Conservation (phyloP, 2,113 vertebrate genomes). For the Mixornis gularis region DNA sequence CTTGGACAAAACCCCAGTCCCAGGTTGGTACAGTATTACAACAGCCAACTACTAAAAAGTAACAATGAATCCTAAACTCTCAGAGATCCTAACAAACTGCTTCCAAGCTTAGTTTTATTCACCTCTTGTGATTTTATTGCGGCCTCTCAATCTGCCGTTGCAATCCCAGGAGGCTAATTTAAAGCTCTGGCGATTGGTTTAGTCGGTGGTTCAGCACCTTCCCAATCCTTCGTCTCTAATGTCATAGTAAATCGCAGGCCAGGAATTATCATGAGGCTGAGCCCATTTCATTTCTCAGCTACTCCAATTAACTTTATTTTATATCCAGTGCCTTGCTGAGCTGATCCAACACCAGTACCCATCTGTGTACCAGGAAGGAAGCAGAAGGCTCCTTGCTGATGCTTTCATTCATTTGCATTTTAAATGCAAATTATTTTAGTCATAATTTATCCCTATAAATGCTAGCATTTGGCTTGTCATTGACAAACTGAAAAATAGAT, state of each 20-base stretch:
- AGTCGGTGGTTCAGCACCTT: slow-evolving; percentile 39
- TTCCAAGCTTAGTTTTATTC: slow-evolving; percentile 2
- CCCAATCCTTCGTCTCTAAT: not conserved
- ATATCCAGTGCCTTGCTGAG: not conserved
- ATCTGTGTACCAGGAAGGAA: not conserved
- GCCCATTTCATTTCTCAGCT: slow-evolving; percentile 26
- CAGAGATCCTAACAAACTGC: not conserved
- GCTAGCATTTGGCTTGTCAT: slow-evolving; percentile 32
- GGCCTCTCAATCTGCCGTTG: not conserved
- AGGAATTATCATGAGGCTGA: slow-evolving; percentile 27
- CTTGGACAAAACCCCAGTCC: not conserved
- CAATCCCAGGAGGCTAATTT: slow-evolving; percentile 16
- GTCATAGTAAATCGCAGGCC: slow-evolving; percentile 18
- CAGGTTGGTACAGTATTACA: not conserved
- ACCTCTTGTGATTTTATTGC: not conserved
- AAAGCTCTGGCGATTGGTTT: not conserved
- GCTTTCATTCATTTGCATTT: slow-evolving; percentile 48
- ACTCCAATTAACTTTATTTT: slow-evolving; percentile 52
- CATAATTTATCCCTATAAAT: slow-evolving; percentile 43
- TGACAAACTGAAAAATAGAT: slow-evolving; percentile 13
- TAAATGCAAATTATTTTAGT: slow-evolving; percentile 56
- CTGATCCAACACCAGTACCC: not conserved
- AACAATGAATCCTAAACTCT: not conserved
- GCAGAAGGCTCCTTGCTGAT: slow-evolving; percentile 41
- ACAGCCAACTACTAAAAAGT: not conserved